Evolutionary conservation across 2,888 invertebrate species (phyloP).

Genomic region (Drosophila maculinotata): DNA sequence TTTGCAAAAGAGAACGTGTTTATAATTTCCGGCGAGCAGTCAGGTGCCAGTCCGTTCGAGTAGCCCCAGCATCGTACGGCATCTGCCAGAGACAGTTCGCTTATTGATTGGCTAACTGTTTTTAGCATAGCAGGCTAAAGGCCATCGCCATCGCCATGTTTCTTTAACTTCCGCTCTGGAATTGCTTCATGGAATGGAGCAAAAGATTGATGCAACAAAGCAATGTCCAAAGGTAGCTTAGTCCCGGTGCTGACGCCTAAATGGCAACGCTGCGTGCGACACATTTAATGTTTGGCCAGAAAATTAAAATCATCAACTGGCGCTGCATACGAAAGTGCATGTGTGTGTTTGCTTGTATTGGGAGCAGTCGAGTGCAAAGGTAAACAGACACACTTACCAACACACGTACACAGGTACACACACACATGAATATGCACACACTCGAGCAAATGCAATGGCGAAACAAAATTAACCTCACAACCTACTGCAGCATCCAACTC

Average conservation of each 20-base stretch:
- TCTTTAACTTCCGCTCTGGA: slow-evolving; percentile 3
- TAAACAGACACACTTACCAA: slow-evolving; percentile 61
- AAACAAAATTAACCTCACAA: slow-evolving; percentile 77
- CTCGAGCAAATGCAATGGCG: slow-evolving; percentile 59
- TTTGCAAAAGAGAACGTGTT: slow-evolving; percentile 58
- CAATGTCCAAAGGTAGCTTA: slow-evolving; percentile 9
- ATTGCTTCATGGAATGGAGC: slow-evolving; percentile 2
- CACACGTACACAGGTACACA: slow-evolving; percentile 12
- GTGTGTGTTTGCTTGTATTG: slow-evolving; percentile 49
- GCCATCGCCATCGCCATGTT: slow-evolving; percentile 3
- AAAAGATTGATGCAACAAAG: slow-evolving; percentile 1
- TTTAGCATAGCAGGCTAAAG: slow-evolving; percentile 28
- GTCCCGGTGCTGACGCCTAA: slow-evolving; percentile 29
- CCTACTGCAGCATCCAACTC: slow-evolving; percentile 62
- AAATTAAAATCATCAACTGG: slow-evolving; percentile 58
- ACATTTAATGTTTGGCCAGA: slow-evolving; percentile 62
- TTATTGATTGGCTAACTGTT: slow-evolving; percentile 54
- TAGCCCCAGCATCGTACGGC: slow-evolving; percentile 12
- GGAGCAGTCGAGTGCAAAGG: slow-evolving; percentile 70
- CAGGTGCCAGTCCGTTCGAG: slow-evolving; percentile 29
- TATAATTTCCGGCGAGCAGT: slow-evolving; percentile 61
- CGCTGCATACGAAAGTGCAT: slow-evolving; percentile 9
- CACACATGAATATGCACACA: slow-evolving; percentile 1
- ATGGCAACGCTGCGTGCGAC: slow-evolving; percentile 58
- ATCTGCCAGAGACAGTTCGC: slow-evolving; percentile 49